Evolutionary conservation across 2,113 vertebrate genomes (phyloP).

Genomic region (Emydura subglobosa): DNA sequence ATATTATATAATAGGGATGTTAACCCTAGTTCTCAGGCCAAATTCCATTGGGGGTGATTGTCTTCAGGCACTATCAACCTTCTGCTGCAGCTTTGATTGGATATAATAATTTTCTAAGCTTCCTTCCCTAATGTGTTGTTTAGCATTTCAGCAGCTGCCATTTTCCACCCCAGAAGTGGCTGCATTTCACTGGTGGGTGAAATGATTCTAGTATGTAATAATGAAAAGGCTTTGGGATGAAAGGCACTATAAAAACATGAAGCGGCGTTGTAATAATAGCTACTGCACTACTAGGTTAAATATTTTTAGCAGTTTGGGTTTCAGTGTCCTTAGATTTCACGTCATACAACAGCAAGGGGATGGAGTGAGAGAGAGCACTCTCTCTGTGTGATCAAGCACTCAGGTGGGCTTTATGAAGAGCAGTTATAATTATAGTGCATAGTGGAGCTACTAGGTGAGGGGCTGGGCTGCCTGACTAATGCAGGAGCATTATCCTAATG

Average conservation of each 20-base stretch:
- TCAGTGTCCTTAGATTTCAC: conserved; percentile 24
- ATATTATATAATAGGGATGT: not conserved
- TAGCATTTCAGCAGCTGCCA: not conserved
- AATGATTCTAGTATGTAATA: not conserved
- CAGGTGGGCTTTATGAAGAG: conserved; percentile 38
- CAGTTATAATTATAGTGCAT: conserved; percentile 10
- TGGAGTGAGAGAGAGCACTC: conserved; percentile 33
- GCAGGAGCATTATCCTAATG: conserved; percentile 3
- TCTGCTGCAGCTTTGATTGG: not conserved
- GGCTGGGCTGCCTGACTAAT: conserved; percentile 51
- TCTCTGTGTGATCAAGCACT: conserved; percentile 37
- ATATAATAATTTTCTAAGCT: not conserved
- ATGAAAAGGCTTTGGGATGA: not conserved
- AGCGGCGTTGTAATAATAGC: not conserved
- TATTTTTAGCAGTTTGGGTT: not conserved
- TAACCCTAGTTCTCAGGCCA: not conserved
- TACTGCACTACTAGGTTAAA: not conserved
- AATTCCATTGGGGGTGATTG: not conserved
- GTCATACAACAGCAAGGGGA: conserved; percentile 49
- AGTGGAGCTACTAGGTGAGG: conserved; percentile 59
- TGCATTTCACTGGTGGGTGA: not conserved
- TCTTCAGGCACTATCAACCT: not conserved
- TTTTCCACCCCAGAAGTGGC: not conserved
- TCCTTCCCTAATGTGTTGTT: not conserved
- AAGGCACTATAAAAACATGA: not conserved